Base-by-base conservation (phyloP, 2,797 vertebrate species). In the Podargus strigoides region DNA sequence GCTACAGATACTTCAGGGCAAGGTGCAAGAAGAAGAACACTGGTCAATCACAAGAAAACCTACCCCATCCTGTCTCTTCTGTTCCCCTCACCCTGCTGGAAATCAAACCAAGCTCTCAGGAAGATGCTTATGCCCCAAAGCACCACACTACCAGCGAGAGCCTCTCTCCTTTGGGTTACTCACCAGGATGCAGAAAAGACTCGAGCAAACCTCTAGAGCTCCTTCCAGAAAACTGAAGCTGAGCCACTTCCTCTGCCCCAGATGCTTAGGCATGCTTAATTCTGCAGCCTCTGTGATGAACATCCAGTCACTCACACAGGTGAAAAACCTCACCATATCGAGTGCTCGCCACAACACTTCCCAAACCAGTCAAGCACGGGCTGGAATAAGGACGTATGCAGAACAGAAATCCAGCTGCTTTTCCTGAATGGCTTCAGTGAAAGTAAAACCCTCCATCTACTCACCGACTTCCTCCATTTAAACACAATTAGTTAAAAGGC, bases 391-490 rank as follows among this genome's bases (percentile, higher is more conserved):
- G 85, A 90, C 0, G 0, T 36, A 86, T 50, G 85, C 58, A 90
- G 89, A 92, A 74, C 0, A 79, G 73, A 89, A 93, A 93, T 78
- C 32, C 56, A 93, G 24, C 52, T 93, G 74, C 55, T 84, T 73
- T 90, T 88, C 82, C 89, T 88, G 69, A 88, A 69, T 14, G 47
- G 59, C 56, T 92, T 82, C 76, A 66, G 67, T 32, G 23, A 84
- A 91, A 93, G 88, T 76, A 93, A 93, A 95, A 16, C 52, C 26
- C 44, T 90, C 37, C 34, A 73, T 79, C 83, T 84, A 92, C 52
- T 74, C 11, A 1, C 26, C 82, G 50, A 88, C 80, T 93, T 94
- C 70, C 80, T 86, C 34, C n/a, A 83, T 44, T 87, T 62, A 87
- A 78, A 62, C 59, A 86, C 46, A 77, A 92, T 42, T 76, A 91